These are phyloP conservation scores for Nothobranchius kuhntae DNA, from an alignment of 2,113 vertebrate genomes.

Conservation along the genomic window DNA sequence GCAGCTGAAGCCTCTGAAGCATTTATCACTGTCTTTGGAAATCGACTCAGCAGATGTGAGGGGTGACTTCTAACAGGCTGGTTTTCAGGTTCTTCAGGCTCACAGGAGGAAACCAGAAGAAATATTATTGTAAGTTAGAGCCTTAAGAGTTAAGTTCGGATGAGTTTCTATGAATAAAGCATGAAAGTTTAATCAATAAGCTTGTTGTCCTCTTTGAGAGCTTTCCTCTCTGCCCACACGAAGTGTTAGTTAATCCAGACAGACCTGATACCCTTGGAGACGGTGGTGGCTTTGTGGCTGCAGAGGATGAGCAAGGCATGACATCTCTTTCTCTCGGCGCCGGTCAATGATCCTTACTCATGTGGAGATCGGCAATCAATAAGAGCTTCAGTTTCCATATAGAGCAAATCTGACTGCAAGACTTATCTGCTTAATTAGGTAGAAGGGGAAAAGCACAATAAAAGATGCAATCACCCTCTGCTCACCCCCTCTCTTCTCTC, in stretches of 20 bases:
- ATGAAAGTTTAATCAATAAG: conserved; percentile 21
- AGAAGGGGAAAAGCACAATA: conserved; percentile 49
- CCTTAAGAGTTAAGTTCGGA: conserved; percentile 17
- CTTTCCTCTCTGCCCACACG: conserved; percentile 12
- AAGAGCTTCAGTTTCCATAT: conserved; percentile 57
- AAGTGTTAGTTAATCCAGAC: conserved; percentile 25
- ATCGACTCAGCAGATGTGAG: conserved; percentile 63
- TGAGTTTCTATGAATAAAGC: conserved; percentile 21
- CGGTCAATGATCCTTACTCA: conserved; percentile 64
- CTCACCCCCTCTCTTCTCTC: conserved; percentile 6
- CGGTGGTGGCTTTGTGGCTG: conserved; percentile 20
- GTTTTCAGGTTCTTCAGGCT: conserved; percentile 16
- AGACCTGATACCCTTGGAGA: conserved; percentile 19
- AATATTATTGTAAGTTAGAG: conserved; percentile 19
- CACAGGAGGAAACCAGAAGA: conserved; percentile 16
- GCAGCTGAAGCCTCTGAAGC: conserved; percentile 28
- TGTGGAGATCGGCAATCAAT: conserved; percentile 64
- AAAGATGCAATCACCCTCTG: conserved; percentile 52
- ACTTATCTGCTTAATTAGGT: conserved; percentile 77
- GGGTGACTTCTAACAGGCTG: conserved; percentile 50
- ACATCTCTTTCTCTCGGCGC: conserved; percentile 53
- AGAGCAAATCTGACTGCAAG: conserved; percentile 65
- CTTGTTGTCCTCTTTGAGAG: conserved; percentile 21
- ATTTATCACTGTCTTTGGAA: conserved; percentile 72
- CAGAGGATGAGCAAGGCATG: conserved; percentile 36